Conservation (phyloP, 2,113 vertebrate species). For the Dermatemys mawii region DNA sequence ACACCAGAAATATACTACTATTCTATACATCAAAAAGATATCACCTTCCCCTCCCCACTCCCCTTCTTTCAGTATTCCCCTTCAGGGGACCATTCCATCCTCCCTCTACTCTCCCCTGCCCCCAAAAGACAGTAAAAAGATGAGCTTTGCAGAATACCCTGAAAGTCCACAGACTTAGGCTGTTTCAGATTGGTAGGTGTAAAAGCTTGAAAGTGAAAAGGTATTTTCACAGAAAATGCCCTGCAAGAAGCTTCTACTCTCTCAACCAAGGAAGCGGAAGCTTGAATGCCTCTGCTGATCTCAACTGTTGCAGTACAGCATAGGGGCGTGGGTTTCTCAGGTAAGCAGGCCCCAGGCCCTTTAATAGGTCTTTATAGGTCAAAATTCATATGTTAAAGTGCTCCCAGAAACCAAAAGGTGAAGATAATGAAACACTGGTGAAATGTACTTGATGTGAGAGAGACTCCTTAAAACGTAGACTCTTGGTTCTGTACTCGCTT, state of each 20-base stretch:
- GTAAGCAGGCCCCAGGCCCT: background rate
- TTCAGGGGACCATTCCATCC: background rate
- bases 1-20: background rate
- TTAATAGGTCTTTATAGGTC: background rate
- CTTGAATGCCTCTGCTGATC: background rate
- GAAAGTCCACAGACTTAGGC: slow-evolving; percentile 8
- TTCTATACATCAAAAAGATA: background rate
- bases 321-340: background rate
- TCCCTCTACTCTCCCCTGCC: background rate
- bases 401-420: background rate
- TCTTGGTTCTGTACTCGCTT: background rate
- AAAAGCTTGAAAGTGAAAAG: background rate
- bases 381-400: background rate
- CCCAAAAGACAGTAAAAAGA: background rate
- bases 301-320: background rate
- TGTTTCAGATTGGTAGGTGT: background rate
- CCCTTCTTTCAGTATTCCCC: background rate
- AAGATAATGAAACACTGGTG: background rate
- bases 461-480: background rate
- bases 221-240: background rate
- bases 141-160: background rate
- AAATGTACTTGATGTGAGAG: background rate
- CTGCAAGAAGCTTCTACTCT: background rate
- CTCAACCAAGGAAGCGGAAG: background rate
- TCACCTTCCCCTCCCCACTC: background rate